Base-by-base conservation (phyloP, 1,140 invertebrate genomes). In the Drosophila busckii region DNA sequence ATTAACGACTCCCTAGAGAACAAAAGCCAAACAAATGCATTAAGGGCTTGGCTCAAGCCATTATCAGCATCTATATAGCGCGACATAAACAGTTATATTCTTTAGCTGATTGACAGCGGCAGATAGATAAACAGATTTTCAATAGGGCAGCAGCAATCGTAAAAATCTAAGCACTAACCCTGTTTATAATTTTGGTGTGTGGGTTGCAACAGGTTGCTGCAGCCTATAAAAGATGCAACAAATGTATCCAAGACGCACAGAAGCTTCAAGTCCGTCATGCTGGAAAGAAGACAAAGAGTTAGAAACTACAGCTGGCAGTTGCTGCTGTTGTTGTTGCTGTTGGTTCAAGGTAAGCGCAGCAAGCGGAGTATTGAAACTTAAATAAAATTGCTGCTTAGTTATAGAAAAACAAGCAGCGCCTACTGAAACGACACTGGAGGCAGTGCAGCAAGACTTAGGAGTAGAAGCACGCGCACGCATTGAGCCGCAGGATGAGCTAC, bases 211-310 rank as follows among this genome's bases (percentile, higher is more conserved):
- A 64, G 49, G 35, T 40, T 45, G 64, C 28, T 13, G 20, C 3
- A 5, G 42, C 41, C 46, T 80, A 80, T 80, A 80, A 82, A 80
- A 80, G 73, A 55, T 34, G 19, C 23, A 7, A 35, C 19, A 38
- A 32, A 42, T 54, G 55, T 58, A 32, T 12, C 32, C 31, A 23
- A 31, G 20, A 31, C 15, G 22, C 32, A 54, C 73, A 80, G 75
- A 73, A 65, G 56, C 54, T 10, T 25, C 16, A 10, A 59, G 48
- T 55, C 73, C 56, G 63, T 73, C 68, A 78, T 80, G 73, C 32
- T 31, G 41, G 40, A 35, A 54, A 49, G 45, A 80, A 34, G 49
- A 46, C 12, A 26, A 9, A 23, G 20, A 16, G 32, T 16, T 13
- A 13, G 31, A 17, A 19, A 4, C n/a, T 6, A 41, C 6, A 19